Evolutionary conservation across 2,888 invertebrate genomes (phyloP).

Genomic region (Pseudoips prasinana): DNA sequence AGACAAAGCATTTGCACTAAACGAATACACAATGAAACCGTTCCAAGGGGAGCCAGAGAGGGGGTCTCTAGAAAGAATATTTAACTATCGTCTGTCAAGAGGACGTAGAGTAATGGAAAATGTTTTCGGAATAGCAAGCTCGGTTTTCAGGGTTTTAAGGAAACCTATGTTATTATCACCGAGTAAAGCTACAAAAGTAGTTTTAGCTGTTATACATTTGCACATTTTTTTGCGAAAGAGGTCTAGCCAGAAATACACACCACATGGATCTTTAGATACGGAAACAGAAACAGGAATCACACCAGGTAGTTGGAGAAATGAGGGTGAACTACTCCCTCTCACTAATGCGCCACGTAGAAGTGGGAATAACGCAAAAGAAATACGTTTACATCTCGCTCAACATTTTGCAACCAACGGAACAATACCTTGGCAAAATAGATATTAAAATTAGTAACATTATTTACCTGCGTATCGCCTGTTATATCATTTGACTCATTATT

Average conservation of each 20-base stretch:
- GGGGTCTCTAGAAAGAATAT: constrained; percentile 26
- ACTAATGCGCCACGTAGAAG: constrained; percentile 9
- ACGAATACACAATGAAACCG: too few relatives aligned
- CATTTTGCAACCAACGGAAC: constrained; percentile 18
- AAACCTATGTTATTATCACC: constrained; percentile 14
- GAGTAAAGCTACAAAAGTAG: too few relatives aligned
- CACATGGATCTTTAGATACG: constrained; percentile 25
- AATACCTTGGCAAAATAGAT: constrained; percentile 21
- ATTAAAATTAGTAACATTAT: too few relatives aligned
- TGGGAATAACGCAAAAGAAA: too few relatives aligned
- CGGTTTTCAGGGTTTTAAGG: constrained; percentile 12
- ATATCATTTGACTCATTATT: constrained; percentile 21
- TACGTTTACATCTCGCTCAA: constrained; percentile 21
- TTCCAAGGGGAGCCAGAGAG: too few relatives aligned
- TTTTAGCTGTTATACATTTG: constrained; percentile 9
- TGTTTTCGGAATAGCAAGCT: constrained; percentile 19
- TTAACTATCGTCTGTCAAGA: constrained; percentile 34
- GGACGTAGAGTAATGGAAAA: constrained; percentile 33
- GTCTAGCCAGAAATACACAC: too few relatives aligned
- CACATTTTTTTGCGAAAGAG: constrained; percentile 16
- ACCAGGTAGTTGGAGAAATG: constrained; percentile 22
- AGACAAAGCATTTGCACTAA: too few relatives aligned
- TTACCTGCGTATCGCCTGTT: constrained; percentile 16
- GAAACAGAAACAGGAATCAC: constrained; percentile 21
- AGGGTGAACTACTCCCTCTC: constrained; percentile 8